phyloP scores from a whole-genome alignment of 1,140 invertebrate genomes.

The Drosophila nannoptera region DNA sequence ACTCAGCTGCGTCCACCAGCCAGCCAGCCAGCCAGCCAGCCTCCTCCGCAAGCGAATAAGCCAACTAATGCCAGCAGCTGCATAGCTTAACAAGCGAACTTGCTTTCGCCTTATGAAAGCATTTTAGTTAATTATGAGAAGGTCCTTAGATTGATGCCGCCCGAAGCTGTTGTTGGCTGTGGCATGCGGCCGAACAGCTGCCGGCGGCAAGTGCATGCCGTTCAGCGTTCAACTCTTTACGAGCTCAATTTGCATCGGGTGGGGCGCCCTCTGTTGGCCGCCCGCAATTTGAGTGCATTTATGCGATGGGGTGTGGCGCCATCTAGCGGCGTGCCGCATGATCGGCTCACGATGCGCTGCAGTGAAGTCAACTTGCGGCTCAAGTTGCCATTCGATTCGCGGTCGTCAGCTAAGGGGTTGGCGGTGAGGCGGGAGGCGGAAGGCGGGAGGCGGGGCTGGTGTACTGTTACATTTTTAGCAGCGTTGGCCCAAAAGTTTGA shows the following conservation, averaged over 20 bases:
- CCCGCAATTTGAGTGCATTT: too few relatives aligned
- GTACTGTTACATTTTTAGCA: conserved; percentile 10
- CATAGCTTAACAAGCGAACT: conserved; percentile 15
- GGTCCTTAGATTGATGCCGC: conserved; percentile 40
- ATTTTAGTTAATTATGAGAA: conserved; percentile 49
- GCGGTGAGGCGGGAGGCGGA: too few relatives aligned
- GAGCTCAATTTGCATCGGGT: too few relatives aligned
- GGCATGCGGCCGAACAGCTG: too few relatives aligned
- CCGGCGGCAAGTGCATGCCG: too few relatives aligned
- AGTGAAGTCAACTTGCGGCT: conserved; percentile 35
- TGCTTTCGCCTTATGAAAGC: conserved; percentile 42
- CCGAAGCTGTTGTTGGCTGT: conserved; percentile 1
- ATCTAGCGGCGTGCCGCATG: conserved; percentile 4
- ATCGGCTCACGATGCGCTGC: conserved; percentile 10
- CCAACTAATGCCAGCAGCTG: too few relatives aligned
- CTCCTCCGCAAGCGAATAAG: background rate
- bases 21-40: background rate
- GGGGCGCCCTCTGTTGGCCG: too few relatives aligned
- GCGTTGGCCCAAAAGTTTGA: conserved; percentile 32
- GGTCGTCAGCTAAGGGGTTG: conserved; percentile 1
- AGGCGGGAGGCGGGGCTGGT: too few relatives aligned
- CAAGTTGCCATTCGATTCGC: conserved; percentile 36
- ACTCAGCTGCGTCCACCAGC: conserved; percentile 33
- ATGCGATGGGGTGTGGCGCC: too few relatives aligned
- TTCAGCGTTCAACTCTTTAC: too few relatives aligned